phyloP scores from a whole-genome alignment of 2,113 vertebrate species.

The Dinomys branickii region DNA sequence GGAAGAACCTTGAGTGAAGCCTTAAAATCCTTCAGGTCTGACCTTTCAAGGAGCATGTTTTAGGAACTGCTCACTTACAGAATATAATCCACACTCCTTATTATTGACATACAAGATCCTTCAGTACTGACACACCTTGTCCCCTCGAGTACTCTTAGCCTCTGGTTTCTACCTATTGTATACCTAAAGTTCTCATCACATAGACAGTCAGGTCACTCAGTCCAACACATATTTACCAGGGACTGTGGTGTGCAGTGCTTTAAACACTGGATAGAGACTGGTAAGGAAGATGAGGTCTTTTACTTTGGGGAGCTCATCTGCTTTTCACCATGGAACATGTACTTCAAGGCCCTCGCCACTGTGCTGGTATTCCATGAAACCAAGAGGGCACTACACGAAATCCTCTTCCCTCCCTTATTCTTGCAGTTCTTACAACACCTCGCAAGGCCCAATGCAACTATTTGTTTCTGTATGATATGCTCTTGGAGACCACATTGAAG shows the following conservation, averaged over 20 bases:
- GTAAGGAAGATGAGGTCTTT: neutral
- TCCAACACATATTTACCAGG: neutral
- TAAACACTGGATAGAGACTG: neutral
- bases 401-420: neutral
- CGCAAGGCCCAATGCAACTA: neutral
- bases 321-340: neutral
- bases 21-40: neutral
- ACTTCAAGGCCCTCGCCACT: neutral
- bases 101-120: neutral
- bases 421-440: slow-evolving; percentile 1
- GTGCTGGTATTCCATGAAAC: neutral
- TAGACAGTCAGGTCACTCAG: neutral
- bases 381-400: neutral
- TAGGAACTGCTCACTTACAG: neutral
- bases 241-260: neutral
- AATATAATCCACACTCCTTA: neutral
- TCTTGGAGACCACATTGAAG: neutral
- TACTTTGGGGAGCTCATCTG: neutral
- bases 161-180: neutral
- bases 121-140: neutral
- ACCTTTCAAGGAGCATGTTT: neutral
- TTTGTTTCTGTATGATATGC: neutral
- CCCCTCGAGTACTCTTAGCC: neutral
- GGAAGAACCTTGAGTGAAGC: neutral
- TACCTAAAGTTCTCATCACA: neutral